phyloP scores from a whole-genome alignment of 2,797 vertebrate species.

The Rhincodon typus region DNA sequence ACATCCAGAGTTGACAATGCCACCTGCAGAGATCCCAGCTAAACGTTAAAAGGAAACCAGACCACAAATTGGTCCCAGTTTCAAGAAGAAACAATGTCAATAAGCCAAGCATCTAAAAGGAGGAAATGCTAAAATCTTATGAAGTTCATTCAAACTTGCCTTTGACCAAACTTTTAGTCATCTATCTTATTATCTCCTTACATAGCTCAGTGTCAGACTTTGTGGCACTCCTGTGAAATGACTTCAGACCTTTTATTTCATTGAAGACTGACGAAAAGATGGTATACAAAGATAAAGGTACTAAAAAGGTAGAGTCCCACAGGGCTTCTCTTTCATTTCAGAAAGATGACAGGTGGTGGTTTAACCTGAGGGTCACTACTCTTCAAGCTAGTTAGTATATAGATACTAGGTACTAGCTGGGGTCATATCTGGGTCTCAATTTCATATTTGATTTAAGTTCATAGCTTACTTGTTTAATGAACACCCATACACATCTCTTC shows the following conservation, averaged over 20 bases:
- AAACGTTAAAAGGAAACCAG: not conserved
- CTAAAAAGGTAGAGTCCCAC: not conserved
- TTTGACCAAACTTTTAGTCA: not conserved
- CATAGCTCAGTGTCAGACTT: not conserved
- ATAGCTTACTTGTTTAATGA: not conserved
- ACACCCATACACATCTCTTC: not conserved
- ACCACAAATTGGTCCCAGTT: not conserved
- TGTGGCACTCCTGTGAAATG: not conserved
- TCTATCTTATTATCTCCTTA: not conserved
- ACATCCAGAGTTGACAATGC: not conserved
- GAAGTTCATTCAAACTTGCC: not conserved
- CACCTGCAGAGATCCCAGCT: not conserved
- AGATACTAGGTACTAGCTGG: too few relatives aligned
- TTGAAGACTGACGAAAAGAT: not conserved
- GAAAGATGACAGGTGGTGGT: too few relatives aligned
- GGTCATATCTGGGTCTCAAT: not conserved
- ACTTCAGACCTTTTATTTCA: not conserved
- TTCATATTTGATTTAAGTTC: not conserved
- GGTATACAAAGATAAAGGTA: not conserved
- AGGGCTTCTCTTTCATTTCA: too few relatives aligned
- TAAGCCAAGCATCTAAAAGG: not conserved
- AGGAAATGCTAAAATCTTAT: not conserved
- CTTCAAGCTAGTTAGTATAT: too few relatives aligned
- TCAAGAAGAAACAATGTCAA: not conserved
- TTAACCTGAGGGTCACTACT: too few relatives aligned